A percentile compares a stretch with the other conserved stretches of the same genome.
Conservation (phyloP, 2,888 invertebrate genomes). For the Pogonocherus hispidulus region DNA sequence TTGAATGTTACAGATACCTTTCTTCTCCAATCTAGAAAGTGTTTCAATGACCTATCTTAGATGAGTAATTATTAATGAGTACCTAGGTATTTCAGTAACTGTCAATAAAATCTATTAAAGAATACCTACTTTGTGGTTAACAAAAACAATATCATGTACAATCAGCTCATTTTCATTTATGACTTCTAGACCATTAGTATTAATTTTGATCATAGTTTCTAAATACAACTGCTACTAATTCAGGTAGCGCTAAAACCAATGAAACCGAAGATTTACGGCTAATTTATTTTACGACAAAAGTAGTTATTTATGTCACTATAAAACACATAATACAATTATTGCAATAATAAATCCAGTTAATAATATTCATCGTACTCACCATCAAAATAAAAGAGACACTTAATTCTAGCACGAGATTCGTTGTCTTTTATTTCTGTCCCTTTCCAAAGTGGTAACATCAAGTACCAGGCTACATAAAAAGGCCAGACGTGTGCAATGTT, state of each 20-base stretch:
- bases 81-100: too few species aligned
- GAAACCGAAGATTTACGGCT: background rate
- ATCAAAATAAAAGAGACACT: conserved; percentile 4
- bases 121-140: too few species aligned
- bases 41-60: too few species aligned
- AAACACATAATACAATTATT: background rate
- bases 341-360: background rate
- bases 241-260: conserved; percentile 3
- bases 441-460: conserved; percentile 22
- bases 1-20: background rate
- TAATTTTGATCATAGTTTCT: background rate
- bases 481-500: conserved; percentile 31
- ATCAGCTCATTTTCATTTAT: too few species aligned
- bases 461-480: conserved; percentile 26
- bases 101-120: too few species aligned
- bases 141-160: too few species aligned
- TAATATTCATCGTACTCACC: conserved; percentile 1
- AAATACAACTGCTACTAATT: background rate
- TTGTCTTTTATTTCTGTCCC: conserved; percentile 14
- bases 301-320: conserved; percentile 9
- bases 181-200: background rate
- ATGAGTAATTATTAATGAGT: too few species aligned
- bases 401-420: background rate
- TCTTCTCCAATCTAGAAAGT: too few species aligned
- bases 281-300: conserved; percentile 5